Evolutionary conservation across 1,140 invertebrate genomes (phyloP).

Genomic region (Heliconius congener): DNA sequence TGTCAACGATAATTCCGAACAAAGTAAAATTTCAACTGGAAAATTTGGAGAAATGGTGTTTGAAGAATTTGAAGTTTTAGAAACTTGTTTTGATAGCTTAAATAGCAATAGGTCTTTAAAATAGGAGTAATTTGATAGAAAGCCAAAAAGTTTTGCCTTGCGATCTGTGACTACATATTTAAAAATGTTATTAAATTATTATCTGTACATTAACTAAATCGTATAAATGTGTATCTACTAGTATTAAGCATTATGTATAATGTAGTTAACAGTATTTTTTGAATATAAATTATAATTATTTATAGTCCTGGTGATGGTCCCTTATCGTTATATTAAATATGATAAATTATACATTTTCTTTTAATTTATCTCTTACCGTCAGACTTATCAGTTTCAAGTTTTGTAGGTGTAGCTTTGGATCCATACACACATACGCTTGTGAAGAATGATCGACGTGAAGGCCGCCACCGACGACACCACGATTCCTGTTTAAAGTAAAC

Average conservation of each 20-base stretch:
- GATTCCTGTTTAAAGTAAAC: conserved; percentile 68
- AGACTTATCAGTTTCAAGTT: conserved; percentile 69
- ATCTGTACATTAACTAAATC: conserved; percentile 61
- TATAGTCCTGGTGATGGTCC: conserved; percentile 75
- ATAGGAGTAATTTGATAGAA: conserved; percentile 52
- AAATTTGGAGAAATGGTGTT: conserved; percentile 91
- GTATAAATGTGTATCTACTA: conserved; percentile 29
- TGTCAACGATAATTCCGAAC: conserved; percentile 74
- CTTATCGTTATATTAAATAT: conserved; percentile 66
- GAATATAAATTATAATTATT: conserved; percentile 14
- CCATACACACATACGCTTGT: conserved; percentile 68
- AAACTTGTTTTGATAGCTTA: conserved; percentile 82
- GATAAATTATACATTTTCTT: conserved; percentile 45
- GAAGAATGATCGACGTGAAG: conserved; percentile 67
- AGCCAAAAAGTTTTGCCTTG: conserved; percentile 56
- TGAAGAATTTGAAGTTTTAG: conserved; percentile 89
- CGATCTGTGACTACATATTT: conserved; percentile 64
- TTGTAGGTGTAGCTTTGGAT: conserved; percentile 67
- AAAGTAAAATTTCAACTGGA: conserved; percentile 78
- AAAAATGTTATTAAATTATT: conserved; percentile 75
- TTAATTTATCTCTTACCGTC: conserved; percentile 68
- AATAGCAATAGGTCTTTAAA: conserved; percentile 80
- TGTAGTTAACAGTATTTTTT: conserved; percentile 22
- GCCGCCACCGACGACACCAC: conserved; percentile 79
- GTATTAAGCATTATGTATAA: conserved; percentile 24